Conservation (phyloP, 2,888 invertebrate species). For the Onchidella celtica region DNA sequence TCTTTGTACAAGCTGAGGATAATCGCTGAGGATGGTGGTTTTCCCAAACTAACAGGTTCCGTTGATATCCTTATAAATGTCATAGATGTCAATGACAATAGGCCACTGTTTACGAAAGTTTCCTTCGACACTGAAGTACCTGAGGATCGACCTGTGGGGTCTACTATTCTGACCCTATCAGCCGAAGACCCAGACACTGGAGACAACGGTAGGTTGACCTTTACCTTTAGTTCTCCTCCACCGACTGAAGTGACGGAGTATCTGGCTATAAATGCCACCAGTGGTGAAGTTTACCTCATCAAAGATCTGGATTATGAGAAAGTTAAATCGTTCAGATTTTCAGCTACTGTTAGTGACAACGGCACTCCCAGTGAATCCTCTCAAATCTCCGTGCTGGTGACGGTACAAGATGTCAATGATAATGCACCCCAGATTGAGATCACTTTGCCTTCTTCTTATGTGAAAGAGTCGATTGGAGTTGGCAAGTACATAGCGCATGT, state of each 20-base stretch:
- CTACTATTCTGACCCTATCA: constrained; percentile 82
- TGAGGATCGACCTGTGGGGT: constrained; percentile 63
- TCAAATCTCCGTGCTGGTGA: constrained; percentile 83
- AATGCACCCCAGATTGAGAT: constrained; percentile 92
- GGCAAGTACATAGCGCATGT: constrained; percentile 96
- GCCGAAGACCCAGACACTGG: constrained; percentile 93
- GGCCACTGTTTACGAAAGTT: constrained; percentile 61
- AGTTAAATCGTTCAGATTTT: constrained; percentile 86
- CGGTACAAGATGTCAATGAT: constrained; percentile 85
- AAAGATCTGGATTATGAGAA: constrained; percentile 91
- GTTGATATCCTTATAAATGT: constrained; percentile 67
- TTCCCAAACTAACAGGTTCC: constrained; percentile 62
- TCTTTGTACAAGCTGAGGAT: constrained; percentile 64
- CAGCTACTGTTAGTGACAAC: constrained; percentile 81
- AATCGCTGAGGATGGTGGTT: constrained; percentile 71
- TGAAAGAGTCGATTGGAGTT: constrained; percentile 86
- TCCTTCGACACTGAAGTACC: constrained; percentile 64
- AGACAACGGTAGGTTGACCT: constrained; percentile 84
- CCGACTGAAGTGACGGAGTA: constrained; percentile 62
- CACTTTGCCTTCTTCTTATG: constrained; percentile 86
- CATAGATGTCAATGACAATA: constrained; percentile 71
- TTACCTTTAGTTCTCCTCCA: constrained; percentile 76
- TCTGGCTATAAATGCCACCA: constrained; percentile 87
- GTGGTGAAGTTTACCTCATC: constrained; percentile 90
- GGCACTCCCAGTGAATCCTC: constrained; percentile 62